Evolutionary conservation across 2,888 invertebrate species (phyloP).

Genomic region (Andrena camellia): DNA sequence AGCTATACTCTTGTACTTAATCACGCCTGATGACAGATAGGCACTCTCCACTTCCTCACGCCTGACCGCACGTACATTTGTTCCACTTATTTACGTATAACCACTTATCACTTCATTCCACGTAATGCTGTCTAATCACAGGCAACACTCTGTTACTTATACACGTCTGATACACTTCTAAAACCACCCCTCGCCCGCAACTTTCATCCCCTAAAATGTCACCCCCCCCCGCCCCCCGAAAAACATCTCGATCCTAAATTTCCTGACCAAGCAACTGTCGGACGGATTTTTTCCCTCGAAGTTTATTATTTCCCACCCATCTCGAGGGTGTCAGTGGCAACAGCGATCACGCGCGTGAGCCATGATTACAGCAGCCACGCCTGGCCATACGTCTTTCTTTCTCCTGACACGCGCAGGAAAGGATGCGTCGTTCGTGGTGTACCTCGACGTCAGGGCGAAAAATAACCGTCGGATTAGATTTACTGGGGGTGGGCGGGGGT

Average conservation of each 20-base stretch:
- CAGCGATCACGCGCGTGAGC: background rate
- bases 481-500: slow-evolving; percentile 8
- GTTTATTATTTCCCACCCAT: slow-evolving; percentile 1
- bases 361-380: slow-evolving; percentile 11
- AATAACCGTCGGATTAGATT: slow-evolving; percentile 44
- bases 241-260: background rate
- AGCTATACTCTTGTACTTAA: too few species aligned
- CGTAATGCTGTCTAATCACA: too few species aligned
- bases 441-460: slow-evolving; percentile 10
- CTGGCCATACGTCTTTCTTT: slow-evolving; percentile 13
- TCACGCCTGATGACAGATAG: too few species aligned
- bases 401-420: slow-evolving; percentile 3
- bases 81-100: too few species aligned
- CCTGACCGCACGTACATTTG: too few species aligned
- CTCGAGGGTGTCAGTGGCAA: background rate
- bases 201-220: too few species aligned
- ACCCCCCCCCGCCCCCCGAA: background rate
- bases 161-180: too few species aligned
- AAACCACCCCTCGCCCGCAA: too few species aligned
- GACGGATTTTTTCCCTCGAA: background rate
- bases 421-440: slow-evolving; percentile 18
- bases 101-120: too few species aligned
- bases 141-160: too few species aligned
- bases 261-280: background rate
- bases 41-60: too few species aligned